Conservation (phyloP, 2,888 invertebrate species). For the Agonopterix arenella region DNA sequence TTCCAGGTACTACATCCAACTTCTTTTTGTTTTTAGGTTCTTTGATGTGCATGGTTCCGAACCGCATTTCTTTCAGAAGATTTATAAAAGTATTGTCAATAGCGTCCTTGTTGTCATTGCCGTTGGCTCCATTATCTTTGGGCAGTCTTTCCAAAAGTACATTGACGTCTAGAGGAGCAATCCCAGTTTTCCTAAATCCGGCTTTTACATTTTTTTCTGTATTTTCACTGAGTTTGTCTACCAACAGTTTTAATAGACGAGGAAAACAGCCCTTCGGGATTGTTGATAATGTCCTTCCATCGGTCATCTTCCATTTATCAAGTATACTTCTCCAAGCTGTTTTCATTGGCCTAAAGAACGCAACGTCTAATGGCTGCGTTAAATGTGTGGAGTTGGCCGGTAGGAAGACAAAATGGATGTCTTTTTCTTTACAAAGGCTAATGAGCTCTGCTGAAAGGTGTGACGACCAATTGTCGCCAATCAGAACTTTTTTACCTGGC, state of each 20-base stretch:
- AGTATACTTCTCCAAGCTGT: slow-evolving; percentile 7
- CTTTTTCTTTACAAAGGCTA: slow-evolving; percentile 24
- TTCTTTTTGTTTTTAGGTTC: too few relatives aligned
- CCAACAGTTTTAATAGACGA: slow-evolving; percentile 12
- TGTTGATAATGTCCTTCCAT: slow-evolving; percentile 10
- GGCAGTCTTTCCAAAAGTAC: too few relatives aligned
- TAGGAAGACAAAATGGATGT: slow-evolving; percentile 16
- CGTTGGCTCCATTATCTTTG: too few relatives aligned
- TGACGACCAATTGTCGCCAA: slow-evolving; percentile 21
- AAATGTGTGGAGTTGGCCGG: neutral
- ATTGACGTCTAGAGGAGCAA: neutral
- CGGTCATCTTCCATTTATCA: slow-evolving; percentile 15
- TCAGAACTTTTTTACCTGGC: slow-evolving; percentile 29
- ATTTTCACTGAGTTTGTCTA: neutral
- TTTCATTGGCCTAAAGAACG: slow-evolving; percentile 2
- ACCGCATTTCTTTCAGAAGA: too few relatives aligned
- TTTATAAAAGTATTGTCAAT: too few relatives aligned
- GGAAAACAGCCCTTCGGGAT: slow-evolving; percentile 18
- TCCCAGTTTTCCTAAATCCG: too few relatives aligned
- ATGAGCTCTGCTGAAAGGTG: slow-evolving; percentile 25
- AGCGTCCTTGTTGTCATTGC: too few relatives aligned
- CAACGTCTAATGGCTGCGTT: neutral
- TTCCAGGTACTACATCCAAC: too few relatives aligned
- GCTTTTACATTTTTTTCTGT: slow-evolving; percentile 9
- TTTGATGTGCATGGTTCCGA: too few relatives aligned